Conservation (phyloP, 37 sponge, comb jelly and placozoan genomes). For the Geodia barretti region DNA sequence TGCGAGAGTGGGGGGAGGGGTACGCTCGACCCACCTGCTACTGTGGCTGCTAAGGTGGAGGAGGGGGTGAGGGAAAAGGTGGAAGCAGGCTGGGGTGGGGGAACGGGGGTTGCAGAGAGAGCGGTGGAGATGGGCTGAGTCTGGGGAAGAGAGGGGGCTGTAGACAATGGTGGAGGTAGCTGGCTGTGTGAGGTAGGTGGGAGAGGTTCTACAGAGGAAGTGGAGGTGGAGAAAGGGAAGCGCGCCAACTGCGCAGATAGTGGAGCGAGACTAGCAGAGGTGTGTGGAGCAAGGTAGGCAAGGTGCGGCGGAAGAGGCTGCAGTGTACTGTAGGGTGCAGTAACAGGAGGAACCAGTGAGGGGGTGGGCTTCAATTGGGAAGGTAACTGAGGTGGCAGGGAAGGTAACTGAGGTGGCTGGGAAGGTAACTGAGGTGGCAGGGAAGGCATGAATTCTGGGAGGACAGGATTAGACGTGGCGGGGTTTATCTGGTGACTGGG, state of each 20-base stretch:
- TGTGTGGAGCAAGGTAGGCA: neutral
- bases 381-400: neutral
- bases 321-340: neutral
- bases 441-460: too few relatives aligned
- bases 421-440: neutral
- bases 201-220: neutral
- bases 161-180: neutral
- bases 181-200: neutral
- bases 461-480: too few relatives aligned
- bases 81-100: neutral
- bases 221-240: neutral
- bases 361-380: neutral
- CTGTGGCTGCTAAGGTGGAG: neutral
- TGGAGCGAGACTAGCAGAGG: neutral
- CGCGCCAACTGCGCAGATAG: neutral
- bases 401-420: neutral
- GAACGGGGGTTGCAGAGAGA: neutral
- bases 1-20: neutral
- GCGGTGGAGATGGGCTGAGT: neutral
- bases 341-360: neutral
- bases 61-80: neutral
- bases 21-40: neutral
- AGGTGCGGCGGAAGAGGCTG: neutral
- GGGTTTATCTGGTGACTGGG: too few relatives aligned
- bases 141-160: neutral